phyloP scores from a whole-genome alignment of 2,888 invertebrate species.

The Peribatodes rhomboidaria region DNA sequence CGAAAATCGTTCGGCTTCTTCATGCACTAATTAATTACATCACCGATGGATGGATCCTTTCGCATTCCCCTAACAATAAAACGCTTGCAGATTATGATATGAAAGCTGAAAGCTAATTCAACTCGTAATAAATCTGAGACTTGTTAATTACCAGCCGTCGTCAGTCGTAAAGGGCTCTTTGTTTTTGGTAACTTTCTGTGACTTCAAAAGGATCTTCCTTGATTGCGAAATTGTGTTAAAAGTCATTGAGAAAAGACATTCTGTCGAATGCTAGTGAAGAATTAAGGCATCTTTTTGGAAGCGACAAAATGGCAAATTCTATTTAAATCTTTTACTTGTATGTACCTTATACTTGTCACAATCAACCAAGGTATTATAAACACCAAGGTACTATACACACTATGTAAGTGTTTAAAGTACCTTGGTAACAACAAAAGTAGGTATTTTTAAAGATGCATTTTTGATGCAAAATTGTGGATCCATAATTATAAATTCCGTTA shows the following conservation, averaged over 20 bases:
- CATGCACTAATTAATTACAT: conserved; percentile 72
- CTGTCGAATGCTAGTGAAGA: conserved; percentile 1
- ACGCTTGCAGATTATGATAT: conserved; percentile 80
- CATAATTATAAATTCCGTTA: no score
- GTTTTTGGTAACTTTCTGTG: conserved; percentile 64
- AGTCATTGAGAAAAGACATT: conserved; percentile 16
- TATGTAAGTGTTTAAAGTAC: no score
- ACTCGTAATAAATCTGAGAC: conserved; percentile 78
- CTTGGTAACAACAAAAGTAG: no score
- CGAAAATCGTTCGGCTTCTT: conserved; percentile 41
- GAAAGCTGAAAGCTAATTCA: conserved; percentile 81
- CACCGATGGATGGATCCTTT: conserved; percentile 48
- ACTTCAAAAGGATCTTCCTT: conserved; percentile 68
- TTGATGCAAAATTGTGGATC: no score
- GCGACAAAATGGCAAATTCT: no score
- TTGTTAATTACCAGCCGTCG: conserved; percentile 77
- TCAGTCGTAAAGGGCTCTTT: conserved; percentile 73
- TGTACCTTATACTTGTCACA: no score
- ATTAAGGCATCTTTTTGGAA: neutral
- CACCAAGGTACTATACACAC: no score
- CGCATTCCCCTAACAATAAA: conserved; percentile 69
- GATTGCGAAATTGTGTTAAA: conserved; percentile 35
- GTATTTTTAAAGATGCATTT: no score
- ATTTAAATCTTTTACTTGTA: no score
- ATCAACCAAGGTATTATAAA: no score